Evolutionary conservation across 2,113 vertebrate species (phyloP).

Genomic region (Anser cygnoides): DNA sequence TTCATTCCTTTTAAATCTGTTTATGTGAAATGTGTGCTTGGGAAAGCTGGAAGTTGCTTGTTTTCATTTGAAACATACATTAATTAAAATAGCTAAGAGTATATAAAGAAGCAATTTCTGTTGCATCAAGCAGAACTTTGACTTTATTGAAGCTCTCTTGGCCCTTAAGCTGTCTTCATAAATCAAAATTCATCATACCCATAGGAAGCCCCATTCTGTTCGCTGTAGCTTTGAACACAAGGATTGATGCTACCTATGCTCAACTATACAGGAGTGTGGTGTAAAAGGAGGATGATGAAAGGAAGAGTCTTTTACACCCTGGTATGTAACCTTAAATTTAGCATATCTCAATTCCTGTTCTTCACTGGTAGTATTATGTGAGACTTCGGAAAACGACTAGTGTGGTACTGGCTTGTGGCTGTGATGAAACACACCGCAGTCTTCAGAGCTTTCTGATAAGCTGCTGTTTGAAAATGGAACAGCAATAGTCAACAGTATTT

Average conservation of each 20-base stretch:
- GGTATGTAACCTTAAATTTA: not conserved
- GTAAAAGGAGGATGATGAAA: not conserved
- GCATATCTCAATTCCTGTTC: not conserved
- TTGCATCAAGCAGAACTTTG: not conserved
- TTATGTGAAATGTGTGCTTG: not conserved
- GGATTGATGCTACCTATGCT: not conserved
- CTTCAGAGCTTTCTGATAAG: not conserved
- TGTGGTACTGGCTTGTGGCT: not conserved
- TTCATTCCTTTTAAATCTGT: not conserved
- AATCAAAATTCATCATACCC: fast-evolving
- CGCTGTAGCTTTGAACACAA: not conserved
- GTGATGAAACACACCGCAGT: not conserved
- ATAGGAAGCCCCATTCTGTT: fast-evolving
- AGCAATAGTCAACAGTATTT: not conserved
- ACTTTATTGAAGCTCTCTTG: not conserved
- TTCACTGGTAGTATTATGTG: not conserved
- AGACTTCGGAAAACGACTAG: not conserved
- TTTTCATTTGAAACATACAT: not conserved
- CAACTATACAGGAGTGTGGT: not conserved
- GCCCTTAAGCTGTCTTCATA: not conserved
- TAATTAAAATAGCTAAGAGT: not conserved
- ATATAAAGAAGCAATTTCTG: not conserved
- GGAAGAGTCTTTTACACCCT: not conserved
- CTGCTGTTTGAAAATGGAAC: not conserved
- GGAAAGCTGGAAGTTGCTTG: not conserved